Conservation (phyloP, 2,113 vertebrate genomes). For the Caranx melampygus region DNA sequence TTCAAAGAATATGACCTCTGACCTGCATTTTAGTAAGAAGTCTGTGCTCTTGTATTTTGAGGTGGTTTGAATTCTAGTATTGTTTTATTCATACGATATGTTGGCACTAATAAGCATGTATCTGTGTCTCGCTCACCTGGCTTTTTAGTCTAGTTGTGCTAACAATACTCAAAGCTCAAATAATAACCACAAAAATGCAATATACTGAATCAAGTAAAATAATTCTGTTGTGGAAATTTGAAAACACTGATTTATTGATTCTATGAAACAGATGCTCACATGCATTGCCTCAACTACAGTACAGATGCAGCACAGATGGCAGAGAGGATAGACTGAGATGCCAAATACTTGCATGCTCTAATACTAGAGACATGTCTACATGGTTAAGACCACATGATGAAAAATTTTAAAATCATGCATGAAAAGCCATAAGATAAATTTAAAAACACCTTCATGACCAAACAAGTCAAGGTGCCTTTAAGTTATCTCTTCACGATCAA, state of each 20-base stretch:
- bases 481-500: constrained; percentile 27
- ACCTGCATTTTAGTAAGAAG: too few relatives aligned
- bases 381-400: constrained; percentile 15
- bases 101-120: too few relatives aligned
- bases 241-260: not conserved
- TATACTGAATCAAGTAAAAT: not conserved
- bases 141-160: too few relatives aligned
- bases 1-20: too few relatives aligned
- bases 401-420: not conserved
- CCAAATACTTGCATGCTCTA: not conserved
- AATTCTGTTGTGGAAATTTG: not conserved
- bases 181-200: not conserved
- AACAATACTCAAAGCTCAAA: too few relatives aligned
- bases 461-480: constrained; percentile 29
- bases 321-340: not conserved
- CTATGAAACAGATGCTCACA: not conserved
- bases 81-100: too few relatives aligned
- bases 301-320: not conserved
- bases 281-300: not conserved
- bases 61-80: too few relatives aligned
- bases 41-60: not conserved
- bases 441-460: constrained; percentile 34
- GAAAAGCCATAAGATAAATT: constrained; percentile 29
- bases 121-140: too few relatives aligned
- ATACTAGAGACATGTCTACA: not conserved